phyloP scores from a whole-genome alignment of 2,888 invertebrate genomes.

The Drosophila trichaetosa region DNA sequence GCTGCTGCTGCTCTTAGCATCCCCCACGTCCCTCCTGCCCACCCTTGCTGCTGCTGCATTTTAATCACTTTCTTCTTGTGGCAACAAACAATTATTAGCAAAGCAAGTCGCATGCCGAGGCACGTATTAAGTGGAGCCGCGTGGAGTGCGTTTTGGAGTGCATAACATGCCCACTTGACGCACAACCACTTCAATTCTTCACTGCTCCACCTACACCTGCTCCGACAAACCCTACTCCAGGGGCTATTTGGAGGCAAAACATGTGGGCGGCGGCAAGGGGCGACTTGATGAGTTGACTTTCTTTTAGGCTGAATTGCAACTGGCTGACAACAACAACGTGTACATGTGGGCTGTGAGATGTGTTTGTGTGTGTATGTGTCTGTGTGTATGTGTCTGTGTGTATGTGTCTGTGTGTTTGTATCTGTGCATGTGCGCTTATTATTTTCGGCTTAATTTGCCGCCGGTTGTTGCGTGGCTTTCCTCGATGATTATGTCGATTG shows the following conservation, averaged over 20 bases:
- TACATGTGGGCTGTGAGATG: neutral
- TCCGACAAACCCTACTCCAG: neutral
- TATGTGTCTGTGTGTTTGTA: neutral
- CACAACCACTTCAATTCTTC: slow-evolving; percentile 21
- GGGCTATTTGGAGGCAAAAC: neutral
- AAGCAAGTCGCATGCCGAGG: slow-evolving; percentile 34
- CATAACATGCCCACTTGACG: slow-evolving; percentile 39
- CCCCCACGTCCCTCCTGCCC: neutral
- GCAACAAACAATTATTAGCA: slow-evolving; percentile 9
- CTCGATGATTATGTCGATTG: slow-evolving; percentile 21
- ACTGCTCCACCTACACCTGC: neutral
- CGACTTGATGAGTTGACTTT: slow-evolving; percentile 24
- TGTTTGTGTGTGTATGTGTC: slow-evolving; percentile 3
- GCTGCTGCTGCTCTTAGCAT: neutral
- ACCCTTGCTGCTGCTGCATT: neutral
- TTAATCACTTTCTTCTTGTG: slow-evolving; percentile 17
- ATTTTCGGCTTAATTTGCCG: slow-evolving; percentile 27
- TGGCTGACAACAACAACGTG: slow-evolving; percentile 12
- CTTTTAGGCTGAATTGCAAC: slow-evolving; percentile 35
- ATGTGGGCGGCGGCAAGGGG: slow-evolving; percentile 5
- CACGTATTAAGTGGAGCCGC: slow-evolving; percentile 34
- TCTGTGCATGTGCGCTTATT: slow-evolving; percentile 14
- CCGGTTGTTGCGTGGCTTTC: slow-evolving; percentile 10
- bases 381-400: neutral
- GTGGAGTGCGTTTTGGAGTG: slow-evolving; percentile 26